A percentile compares a stretch with the other conserved stretches of the same genome.
phyloP scores from a whole-genome alignment of 2,113 vertebrate species.

The Heteronetta atricapilla region DNA sequence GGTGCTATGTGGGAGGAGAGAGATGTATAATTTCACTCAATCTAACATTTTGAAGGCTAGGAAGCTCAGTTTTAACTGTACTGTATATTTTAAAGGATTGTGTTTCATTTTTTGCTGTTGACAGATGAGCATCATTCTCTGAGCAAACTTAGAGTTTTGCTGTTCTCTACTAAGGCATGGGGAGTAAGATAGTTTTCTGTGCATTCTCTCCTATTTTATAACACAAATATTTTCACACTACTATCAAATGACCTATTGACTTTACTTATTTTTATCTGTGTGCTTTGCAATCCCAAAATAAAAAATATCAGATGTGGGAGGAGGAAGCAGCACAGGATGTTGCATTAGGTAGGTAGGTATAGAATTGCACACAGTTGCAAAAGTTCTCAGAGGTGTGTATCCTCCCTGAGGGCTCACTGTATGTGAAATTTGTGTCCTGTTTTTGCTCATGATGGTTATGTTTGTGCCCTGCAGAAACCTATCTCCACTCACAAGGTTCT shows the following conservation, averaged over 20 bases:
- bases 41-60: neutral
- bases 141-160: neutral
- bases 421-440: neutral
- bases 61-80: neutral
- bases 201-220: neutral
- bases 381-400: neutral
- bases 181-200: neutral
- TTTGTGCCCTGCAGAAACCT: neutral
- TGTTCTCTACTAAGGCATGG: neutral
- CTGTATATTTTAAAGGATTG: neutral
- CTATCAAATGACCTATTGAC: neutral
- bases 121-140: neutral
- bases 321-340: neutral
- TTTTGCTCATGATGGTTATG: neutral
- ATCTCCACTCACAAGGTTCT: neutral
- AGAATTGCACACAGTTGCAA: neutral
- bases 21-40: neutral
- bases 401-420: neutral
- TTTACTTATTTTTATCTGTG: neutral
- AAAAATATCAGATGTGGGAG: neutral
- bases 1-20: neutral
- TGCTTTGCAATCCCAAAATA: slow-evolving; percentile 19
- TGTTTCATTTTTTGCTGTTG: neutral
- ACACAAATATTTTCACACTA: neutral
- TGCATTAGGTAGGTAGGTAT: neutral